Evolutionary conservation across 2,797 vertebrate genomes (phyloP), one percentile per base, ranked within the genome.

Genomic region (Echeneis naucrates): DNA sequence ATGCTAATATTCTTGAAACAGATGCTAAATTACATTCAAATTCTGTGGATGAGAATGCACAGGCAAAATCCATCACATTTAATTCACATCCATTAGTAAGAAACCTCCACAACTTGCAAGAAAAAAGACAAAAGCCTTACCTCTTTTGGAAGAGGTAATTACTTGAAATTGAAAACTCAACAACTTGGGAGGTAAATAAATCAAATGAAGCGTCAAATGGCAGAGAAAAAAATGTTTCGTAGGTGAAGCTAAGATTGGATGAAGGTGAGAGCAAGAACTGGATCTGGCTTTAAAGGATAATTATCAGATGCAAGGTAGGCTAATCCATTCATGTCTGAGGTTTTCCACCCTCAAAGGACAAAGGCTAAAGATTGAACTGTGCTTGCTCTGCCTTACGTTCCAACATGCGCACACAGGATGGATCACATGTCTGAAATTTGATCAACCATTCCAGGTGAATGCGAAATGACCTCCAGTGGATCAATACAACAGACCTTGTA

Each of bases 401-500:
- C 42, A 17, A 62, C 17, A 54, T 8, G 17, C 4, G 19, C 40
- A 37, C 44, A 50, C n/a, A 32, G 24, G 4, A 32, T 5, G 7
- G 51, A 37, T 21, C 10, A 10, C 53, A 45, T 5, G 4, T 50
- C 21, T 80, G 87, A 79, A 85, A 87, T 80, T 56, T 75, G 75
- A 83, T 78, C 82, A 73, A 56, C 59, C 68, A 30, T 38, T 73
- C 60, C 67, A n/a, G n/a, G 5, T 35, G 61, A 33, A 37, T n/a
- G 14, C 33, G 52, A 76, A 81, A 73, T 57, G 52, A 88, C 72
- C 61, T 67, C 72, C 12, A 47, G 44, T 35, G 57, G 85, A 89
- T 90, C 74, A 69, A 72, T 87, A 88, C 77, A 81, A 59, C 40
- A 12, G 55, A 62, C 38, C n/a, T 42, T 32, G 19, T 53, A 54